Conservation (phyloP, 2,797 vertebrate species). For the Liparis tanakae region DNA sequence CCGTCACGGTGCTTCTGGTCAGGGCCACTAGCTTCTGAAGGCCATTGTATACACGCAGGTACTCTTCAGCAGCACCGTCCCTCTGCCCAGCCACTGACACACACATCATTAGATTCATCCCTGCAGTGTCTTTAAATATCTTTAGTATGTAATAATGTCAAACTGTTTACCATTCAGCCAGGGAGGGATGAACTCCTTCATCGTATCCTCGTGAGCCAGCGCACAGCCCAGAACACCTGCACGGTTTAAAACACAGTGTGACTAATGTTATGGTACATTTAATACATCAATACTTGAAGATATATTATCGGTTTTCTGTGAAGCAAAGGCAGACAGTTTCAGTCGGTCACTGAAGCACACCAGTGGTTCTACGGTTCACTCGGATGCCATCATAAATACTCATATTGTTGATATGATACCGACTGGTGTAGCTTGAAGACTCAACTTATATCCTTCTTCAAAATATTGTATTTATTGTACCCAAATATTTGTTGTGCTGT, state of each 20-base stretch:
- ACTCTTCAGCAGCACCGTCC: slow-evolving; percentile 21
- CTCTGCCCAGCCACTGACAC: slow-evolving; percentile 25
- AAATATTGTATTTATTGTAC: too few species aligned
- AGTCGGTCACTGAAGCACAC: too few species aligned
- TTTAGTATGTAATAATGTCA: background rate
- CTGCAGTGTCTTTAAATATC: background rate
- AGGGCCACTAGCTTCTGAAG: slow-evolving; percentile 34
- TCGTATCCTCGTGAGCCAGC: slow-evolving; percentile 30
- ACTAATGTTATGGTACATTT: background rate
- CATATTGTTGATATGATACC: too few species aligned
- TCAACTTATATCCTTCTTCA: too few species aligned
- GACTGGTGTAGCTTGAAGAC: too few species aligned
- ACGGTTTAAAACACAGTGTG: background rate
- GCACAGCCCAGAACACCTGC: slow-evolving; percentile 65
- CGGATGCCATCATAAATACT: too few species aligned
- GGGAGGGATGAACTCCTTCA: slow-evolving; percentile 30
- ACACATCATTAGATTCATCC: background rate
- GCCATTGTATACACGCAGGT: slow-evolving; percentile 31
- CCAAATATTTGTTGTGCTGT: too few species aligned
- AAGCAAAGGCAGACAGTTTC: background rate
- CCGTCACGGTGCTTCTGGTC: slow-evolving; percentile 19
- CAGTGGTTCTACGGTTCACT: too few species aligned
- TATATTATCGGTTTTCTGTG: background rate
- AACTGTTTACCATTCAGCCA: slow-evolving; percentile 56
- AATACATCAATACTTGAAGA: background rate